phyloP scores from a whole-genome alignment of 2,888 invertebrate genomes.

The Hydraecia micacea region DNA sequence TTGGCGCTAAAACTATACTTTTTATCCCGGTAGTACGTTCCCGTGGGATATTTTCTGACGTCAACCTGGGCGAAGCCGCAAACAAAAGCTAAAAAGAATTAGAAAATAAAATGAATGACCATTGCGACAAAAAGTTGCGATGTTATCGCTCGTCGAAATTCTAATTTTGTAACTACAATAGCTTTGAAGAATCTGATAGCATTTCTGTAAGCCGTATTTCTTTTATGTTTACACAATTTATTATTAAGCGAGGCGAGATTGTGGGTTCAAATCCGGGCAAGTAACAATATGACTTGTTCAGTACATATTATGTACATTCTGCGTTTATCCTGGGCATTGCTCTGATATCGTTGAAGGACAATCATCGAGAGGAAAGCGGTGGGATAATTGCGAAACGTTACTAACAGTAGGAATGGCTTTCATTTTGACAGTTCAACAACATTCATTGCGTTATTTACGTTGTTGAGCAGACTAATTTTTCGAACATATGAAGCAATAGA shows the following conservation, averaged over 20 bases:
- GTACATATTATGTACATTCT: no score
- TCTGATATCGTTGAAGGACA: no score
- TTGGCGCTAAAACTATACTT: no score
- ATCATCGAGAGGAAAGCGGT: no score
- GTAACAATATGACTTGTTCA: not conserved
- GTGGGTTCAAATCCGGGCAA: not conserved
- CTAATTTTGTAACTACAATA: conserved; percentile 21
- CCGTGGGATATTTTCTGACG: not conserved
- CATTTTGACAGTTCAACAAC: no score
- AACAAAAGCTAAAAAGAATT: not conserved
- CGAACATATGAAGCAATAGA: no score
- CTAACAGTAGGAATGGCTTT: no score
- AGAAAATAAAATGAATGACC: conserved; percentile 38
- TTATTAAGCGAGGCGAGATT: not conserved
- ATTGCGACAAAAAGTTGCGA: conserved; percentile 21
- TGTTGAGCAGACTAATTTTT: no score
- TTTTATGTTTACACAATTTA: not conserved
- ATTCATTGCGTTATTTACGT: no score
- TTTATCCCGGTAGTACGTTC: not conserved
- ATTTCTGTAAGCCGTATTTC: conserved; percentile 18
- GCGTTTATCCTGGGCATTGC: no score
- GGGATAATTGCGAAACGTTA: no score
- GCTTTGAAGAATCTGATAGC: conserved; percentile 19
- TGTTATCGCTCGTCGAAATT: conserved; percentile 28
- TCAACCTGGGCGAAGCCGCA: not conserved